Base-by-base conservation (phyloP, 2,797 vertebrate species). In the Xenopus petersii region DNA sequence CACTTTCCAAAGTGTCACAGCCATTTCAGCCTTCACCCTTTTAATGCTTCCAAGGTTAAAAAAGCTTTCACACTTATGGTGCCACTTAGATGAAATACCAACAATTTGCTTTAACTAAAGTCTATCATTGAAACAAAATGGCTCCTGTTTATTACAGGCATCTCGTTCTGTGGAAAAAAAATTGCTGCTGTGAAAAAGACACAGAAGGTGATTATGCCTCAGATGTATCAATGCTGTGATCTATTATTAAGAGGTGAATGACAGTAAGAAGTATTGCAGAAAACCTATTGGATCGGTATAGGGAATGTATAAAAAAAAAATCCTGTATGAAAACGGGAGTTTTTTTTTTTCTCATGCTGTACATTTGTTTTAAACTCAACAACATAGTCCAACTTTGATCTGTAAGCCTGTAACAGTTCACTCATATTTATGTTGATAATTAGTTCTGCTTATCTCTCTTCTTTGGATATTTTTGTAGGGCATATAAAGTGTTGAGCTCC, bases 21-120 rank as follows among this genome's bases (percentile, higher is more conserved):
- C 64, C 13, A 30, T 33, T 54, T 36, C n/a, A 30, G 10, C 26
- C 17, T 47, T 73, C 76, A 49, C 26, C 54, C 61, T 65, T 62
- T 73, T 74, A 70, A 65, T 70, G 76, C 71, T 70, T 51, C 61
- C 61, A 70, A 74, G 76, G 76, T 79, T 73, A 79, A 65, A 73
- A 70, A 70, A 69, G 71, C 75, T 78, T 72, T 78, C 42, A 64
- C 63, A 33, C 59, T 65, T 54, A 78, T 70, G 51, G 51, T 49
- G 47, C 13, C 71, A 61, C 66, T 59, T 64, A 68, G 51, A 49
- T 36, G 59, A 66, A 21, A 36, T 51, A 78, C 54, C 71, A 69
- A 65, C 76, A 59, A 78, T 78, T 78, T 73, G 48, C 33, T 78
- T 64, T 69, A 65, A 70, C 60, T 70, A 78, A 78, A 78, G 60